Percentiles rank a stretch among this genome's conserved stretches.
phyloP scores from a whole-genome alignment of 2,113 vertebrate species.

The Ranitomeya imitator region DNA sequence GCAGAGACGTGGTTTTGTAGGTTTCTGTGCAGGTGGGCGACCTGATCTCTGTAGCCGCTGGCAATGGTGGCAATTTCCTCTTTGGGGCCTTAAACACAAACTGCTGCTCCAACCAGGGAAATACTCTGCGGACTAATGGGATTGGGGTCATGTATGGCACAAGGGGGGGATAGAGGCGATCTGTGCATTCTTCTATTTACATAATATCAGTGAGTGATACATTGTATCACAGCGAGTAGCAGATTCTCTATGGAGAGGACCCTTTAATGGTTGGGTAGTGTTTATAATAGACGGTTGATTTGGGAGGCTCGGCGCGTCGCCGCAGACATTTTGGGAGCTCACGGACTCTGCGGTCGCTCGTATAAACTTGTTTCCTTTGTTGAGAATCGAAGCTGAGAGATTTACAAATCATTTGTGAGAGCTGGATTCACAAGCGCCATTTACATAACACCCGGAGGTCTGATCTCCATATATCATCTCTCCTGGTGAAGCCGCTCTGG shows the following conservation, averaged over 20 bases:
- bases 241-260: neutral
- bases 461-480: neutral
- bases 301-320: neutral
- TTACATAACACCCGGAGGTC: neutral
- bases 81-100: too few relatives aligned
- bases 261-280: neutral
- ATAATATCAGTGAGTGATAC: neutral
- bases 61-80: too few relatives aligned
- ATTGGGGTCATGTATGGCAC: too few relatives aligned
- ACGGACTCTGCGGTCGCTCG: neutral
- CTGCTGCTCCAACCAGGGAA: too few relatives aligned
- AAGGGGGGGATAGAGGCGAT: too few relatives aligned
- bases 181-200: too few relatives aligned
- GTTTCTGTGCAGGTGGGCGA: too few relatives aligned
- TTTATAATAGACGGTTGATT: neutral
- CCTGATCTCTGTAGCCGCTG: too few relatives aligned
- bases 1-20: too few relatives aligned
- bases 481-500: neutral
- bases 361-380: neutral
- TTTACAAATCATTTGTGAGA: constrained; percentile 2
- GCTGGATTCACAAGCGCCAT: neutral
- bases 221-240: neutral
- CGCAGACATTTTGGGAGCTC: neutral
- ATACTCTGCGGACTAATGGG: too few relatives aligned
- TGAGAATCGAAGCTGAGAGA: neutral